A percentile compares a stretch with the other conserved stretches of the same genome.
Evolutionary conservation across 2,797 vertebrate species (phyloP).

Genomic region (Pipistrellus pygmaeus): DNA sequence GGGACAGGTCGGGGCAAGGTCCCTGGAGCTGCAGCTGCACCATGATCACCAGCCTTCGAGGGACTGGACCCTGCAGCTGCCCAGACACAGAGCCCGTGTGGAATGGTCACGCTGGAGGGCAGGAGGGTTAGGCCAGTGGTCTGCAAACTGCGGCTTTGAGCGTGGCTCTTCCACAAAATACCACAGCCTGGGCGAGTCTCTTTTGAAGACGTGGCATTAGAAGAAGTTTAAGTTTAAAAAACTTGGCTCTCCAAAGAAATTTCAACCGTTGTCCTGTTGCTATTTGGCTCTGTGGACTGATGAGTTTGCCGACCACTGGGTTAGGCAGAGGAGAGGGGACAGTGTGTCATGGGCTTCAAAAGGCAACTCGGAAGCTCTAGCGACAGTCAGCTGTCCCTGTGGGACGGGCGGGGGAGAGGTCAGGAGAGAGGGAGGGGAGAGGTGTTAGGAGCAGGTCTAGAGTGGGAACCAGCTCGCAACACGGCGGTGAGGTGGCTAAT

Average conservation of each 20-base stretch:
- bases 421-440: not conserved
- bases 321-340: not conserved
- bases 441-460: not conserved
- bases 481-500: not conserved
- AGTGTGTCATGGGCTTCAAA: not conserved
- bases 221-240: no score
- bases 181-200: no score
- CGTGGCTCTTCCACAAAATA: no score
- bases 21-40: not conserved
- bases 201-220: no score
- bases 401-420: not conserved
- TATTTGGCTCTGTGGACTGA: no score
- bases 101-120: not conserved
- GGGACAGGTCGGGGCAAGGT: conserved; percentile 57
- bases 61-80: not conserved
- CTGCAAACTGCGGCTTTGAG: no score
- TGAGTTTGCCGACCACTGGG: no score
- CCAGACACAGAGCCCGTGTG: no score
- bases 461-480: not conserved
- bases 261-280: no score
- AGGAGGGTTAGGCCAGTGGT: not conserved
- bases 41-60: not conserved
- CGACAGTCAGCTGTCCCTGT: not conserved
- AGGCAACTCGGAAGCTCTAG: not conserved
- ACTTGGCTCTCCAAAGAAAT: no score